Conservation (phyloP, 1,140 invertebrate species). For the Ostrea denselamellosa region DNA sequence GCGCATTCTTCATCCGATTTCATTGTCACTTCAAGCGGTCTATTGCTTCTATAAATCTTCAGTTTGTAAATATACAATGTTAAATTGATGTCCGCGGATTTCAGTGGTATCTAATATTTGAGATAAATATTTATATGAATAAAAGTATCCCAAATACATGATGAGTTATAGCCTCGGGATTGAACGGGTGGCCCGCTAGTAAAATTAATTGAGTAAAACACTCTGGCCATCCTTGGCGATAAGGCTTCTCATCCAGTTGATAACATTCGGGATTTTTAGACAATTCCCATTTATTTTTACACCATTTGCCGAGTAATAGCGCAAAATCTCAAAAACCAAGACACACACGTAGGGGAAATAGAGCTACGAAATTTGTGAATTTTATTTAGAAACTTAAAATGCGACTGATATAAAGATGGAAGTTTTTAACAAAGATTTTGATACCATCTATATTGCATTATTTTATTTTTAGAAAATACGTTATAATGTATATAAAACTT, state of each 20-base stretch:
- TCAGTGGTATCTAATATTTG: slow-evolving; percentile 7
- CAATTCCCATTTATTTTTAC: slow-evolving; percentile 22
- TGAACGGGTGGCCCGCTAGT: neutral
- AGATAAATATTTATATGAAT: slow-evolving; percentile 39
- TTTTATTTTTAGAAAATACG: no score
- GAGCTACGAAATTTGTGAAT: neutral
- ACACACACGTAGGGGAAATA: neutral
- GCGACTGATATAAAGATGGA: neutral
- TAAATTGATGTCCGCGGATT: slow-evolving; percentile 23
- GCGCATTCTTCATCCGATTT: slow-evolving; percentile 7
- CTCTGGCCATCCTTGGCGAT: neutral
- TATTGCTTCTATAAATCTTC: slow-evolving; percentile 31
- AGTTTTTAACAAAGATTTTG: neutral
- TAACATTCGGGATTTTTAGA: slow-evolving; percentile 22
- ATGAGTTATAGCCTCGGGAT: neutral
- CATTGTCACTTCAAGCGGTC: neutral
- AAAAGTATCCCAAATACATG: slow-evolving; percentile 7
- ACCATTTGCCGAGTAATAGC: neutral
- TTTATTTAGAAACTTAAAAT: neutral
- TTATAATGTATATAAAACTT: no score
- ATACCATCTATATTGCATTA: neutral
- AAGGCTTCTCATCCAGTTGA: neutral
- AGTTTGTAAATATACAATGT: slow-evolving; percentile 31
- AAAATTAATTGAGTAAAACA: neutral
- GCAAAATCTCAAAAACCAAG: neutral